A percentile compares a stretch with the other conserved stretches of the same genome.
These are phyloP conservation scores for Galeopterus variegatus DNA, from an alignment of 2,113 vertebrate species.

Conservation along the genomic window DNA sequence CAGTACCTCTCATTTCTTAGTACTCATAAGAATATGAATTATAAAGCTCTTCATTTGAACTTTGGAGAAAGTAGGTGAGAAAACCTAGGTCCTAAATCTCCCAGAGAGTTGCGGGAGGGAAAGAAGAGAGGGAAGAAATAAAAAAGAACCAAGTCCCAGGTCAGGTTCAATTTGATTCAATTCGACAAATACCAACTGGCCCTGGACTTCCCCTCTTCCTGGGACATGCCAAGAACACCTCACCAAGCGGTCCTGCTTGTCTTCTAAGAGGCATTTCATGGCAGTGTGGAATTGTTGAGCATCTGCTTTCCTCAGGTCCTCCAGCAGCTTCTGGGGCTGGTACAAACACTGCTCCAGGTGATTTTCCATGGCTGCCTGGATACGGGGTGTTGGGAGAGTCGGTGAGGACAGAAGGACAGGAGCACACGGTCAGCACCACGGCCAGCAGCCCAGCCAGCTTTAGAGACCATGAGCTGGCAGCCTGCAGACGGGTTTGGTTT, in stretches of 20 bases:
- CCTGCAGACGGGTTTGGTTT: fast-evolving
- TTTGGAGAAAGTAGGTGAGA: not conserved
- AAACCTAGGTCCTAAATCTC: not conserved
- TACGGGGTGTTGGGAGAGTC: not conserved
- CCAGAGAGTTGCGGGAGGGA: not conserved
- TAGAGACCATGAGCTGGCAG: not conserved
- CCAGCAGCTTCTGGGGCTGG: constrained; percentile 88
- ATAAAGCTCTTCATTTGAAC: not conserved
- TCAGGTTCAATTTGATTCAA: not conserved
- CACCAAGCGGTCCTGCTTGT: constrained; percentile 86
- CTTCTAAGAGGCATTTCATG: constrained; percentile 88
- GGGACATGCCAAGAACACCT: not conserved
- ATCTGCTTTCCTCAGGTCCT: constrained; percentile 86
- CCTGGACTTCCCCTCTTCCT: not conserved
- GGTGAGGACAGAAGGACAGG: not conserved
- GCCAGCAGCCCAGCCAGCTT: not conserved
- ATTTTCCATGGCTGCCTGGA: constrained; percentile 87
- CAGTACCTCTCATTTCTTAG: not conserved
- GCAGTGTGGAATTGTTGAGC: constrained; percentile 87
- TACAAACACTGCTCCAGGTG: constrained; percentile 87
- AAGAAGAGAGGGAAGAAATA: not conserved
- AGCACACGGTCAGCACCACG: not conserved
- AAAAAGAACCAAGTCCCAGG: not conserved
- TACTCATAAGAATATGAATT: not conserved
- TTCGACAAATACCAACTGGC: not conserved